Evolutionary conservation across 2,113 vertebrate species (phyloP).

Genomic region (Sphaerodactylus townsendi): DNA sequence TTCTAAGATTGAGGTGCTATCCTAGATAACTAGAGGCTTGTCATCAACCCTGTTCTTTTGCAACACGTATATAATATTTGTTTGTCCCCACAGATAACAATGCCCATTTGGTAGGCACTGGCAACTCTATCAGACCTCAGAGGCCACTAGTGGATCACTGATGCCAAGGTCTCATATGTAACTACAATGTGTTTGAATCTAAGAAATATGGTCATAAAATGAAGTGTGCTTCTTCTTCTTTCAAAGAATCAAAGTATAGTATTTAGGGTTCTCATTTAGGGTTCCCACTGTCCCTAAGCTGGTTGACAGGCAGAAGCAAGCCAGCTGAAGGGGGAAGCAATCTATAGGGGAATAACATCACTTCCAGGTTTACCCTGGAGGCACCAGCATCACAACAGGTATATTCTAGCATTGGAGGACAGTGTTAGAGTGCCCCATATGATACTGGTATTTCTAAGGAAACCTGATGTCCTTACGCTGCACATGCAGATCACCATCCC

Average conservation of each 20-base stretch:
- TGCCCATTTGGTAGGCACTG: not conserved
- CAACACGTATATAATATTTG: not conserved
- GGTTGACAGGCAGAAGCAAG: no score
- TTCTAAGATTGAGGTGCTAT: not conserved
- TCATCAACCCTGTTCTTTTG: not conserved
- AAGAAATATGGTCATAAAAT: conserved; percentile 34
- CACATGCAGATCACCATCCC: no score
- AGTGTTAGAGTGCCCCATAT: no score
- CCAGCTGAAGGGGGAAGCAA: no score
- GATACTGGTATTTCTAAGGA: no score
- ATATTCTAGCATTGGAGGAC: no score
- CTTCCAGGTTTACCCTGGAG: no score
- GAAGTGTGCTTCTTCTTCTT: conserved; percentile 21
- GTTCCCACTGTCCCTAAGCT: no score
- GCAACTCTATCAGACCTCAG: not conserved
- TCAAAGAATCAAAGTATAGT: not conserved
- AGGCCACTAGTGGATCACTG: not conserved
- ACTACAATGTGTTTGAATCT: not conserved
- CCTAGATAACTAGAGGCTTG: not conserved
- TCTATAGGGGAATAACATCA: no score
- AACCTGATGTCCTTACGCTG: no score
- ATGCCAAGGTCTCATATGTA: not conserved
- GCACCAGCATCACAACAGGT: no score
- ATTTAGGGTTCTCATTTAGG: no score
- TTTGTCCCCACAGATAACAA: not conserved